A percentile compares a stretch with the other conserved stretches of the same genome.
These are phyloP conservation scores for Rhyacophila brunnea DNA, from an alignment of 1,140 invertebrate genomes.

Conservation along the genomic window DNA sequence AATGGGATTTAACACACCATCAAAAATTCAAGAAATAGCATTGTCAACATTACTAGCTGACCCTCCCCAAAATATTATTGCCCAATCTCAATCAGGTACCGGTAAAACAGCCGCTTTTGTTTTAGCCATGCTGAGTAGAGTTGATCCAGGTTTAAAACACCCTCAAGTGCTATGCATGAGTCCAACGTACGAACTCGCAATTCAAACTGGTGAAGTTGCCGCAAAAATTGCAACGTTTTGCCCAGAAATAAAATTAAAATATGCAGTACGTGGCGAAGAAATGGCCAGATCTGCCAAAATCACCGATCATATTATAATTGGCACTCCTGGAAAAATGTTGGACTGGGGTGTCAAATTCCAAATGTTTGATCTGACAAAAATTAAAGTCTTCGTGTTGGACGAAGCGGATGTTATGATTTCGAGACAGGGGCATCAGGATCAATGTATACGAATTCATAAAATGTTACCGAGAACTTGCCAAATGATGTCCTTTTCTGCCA, in stretches of 20 bases:
- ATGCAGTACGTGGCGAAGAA: conserved; percentile 91
- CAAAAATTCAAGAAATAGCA: conserved; percentile 96
- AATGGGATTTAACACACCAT: conserved; percentile 97
- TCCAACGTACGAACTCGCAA: conserved; percentile 95
- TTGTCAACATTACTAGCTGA: conserved; percentile 89
- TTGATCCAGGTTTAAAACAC: conserved; percentile 75
- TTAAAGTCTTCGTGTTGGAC: conserved; percentile 94
- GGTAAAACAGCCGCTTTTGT: conserved; percentile 99
- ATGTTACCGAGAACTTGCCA: conserved; percentile 77
- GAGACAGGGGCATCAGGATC: conserved; percentile 96
- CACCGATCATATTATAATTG: conserved; percentile 92
- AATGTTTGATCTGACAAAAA: conserved; percentile 85
- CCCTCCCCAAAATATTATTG: conserved; percentile 97
- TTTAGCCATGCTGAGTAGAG: conserved; percentile 93
- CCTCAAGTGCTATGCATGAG: conserved; percentile 94
- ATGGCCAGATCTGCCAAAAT: conserved; percentile 69
- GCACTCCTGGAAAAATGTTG: conserved; percentile 89
- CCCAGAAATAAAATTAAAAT: conserved; percentile 85
- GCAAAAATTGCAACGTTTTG: conserved; percentile 92
- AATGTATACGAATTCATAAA: conserved; percentile 93
- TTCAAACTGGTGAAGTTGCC: conserved; percentile 95
- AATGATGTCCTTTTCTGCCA: conserved; percentile 99
- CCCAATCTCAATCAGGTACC: conserved; percentile 98
- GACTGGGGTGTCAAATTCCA: conserved; percentile 89
- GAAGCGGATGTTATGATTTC: conserved; percentile 99